Base-by-base conservation (phyloP, 2,113 vertebrate species). In the Bolborhynchus lineola region DNA sequence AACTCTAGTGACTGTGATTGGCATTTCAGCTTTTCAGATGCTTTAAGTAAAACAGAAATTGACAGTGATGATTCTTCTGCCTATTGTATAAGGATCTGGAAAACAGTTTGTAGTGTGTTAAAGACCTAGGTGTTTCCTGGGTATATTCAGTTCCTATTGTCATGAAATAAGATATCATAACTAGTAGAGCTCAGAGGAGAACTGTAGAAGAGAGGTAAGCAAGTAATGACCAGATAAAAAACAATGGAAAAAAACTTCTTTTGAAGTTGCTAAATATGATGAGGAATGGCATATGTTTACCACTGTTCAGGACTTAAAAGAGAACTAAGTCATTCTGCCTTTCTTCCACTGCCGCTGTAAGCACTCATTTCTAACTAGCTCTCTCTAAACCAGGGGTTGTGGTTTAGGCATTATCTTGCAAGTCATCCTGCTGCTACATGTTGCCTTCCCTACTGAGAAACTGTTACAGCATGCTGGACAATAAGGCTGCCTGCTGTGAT, bases 361-460 rank as follows among this genome's bases (percentile, higher is more conserved):
- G 68, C 69, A 46, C 16, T 89, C 25, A 10, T 23, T 93, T 71
- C 72, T 80, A 70, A 53, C 64, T 39, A 74, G 14, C n/a, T 71
- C 50, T 95, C 5, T 86, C 25, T 86, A n/a, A 84, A 88, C 42
- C 29, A 71, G 35, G 82, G 91, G 93, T 46, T 91, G 72, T 93
- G 81, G 6, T 89, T 93, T 87, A 93, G 93, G 89, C 89, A 52
- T 93, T 89, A 44, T 89, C 52, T 93, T 92, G 47, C 47, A 60
- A 28, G 3, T 91, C 86, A 75, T 78, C 26, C 2, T 47, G 47
- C 65, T 79, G 14, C 74, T 84, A 21, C 89, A 44, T n/a, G 72
- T 81, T 85, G 95, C 77, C 81, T 95, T 71, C 44, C 93, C 93
- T 75, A 74, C 93, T 89, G 94, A 69, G 95, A 92, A 84, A 44